Conservation (phyloP, 2,113 vertebrate species). For the Chaetorhynchus papuensis region DNA sequence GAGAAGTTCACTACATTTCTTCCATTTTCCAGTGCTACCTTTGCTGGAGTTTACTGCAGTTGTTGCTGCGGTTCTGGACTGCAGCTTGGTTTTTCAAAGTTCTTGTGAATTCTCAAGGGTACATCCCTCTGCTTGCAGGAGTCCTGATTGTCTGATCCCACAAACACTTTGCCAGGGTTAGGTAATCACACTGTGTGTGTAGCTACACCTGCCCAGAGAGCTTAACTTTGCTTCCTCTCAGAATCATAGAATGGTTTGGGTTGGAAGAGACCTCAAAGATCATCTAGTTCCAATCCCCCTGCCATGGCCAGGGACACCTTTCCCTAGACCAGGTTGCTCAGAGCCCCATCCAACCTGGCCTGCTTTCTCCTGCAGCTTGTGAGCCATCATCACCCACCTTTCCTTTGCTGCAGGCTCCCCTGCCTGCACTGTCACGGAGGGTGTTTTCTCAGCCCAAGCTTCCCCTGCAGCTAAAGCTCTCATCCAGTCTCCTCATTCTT, state of each 20-base stretch:
- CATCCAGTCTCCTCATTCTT: background rate
- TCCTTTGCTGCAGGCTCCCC: background rate
- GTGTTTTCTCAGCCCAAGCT: background rate
- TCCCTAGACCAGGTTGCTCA: background rate
- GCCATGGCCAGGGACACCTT: background rate
- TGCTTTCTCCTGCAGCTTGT: background rate
- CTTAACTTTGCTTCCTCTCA: background rate
- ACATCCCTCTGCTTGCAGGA: background rate
- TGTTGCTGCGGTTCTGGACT: background rate
- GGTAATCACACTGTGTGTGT: fast-evolving
- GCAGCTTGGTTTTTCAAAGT: background rate
- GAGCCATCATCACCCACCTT: background rate
- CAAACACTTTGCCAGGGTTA: background rate
- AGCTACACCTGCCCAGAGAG: background rate
- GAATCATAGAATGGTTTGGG: background rate
- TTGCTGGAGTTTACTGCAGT: background rate
- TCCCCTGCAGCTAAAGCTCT: background rate
- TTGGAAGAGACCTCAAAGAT: background rate
- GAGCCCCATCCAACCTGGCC: background rate
- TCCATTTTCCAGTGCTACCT: background rate
- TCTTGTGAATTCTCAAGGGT: background rate
- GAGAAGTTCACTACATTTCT: background rate
- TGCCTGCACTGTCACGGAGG: background rate
- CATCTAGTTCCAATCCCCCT: background rate
- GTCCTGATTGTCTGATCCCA: background rate